Evolutionary conservation across 2,113 vertebrate species (phyloP).

Genomic region (Platycercus adscitus): DNA sequence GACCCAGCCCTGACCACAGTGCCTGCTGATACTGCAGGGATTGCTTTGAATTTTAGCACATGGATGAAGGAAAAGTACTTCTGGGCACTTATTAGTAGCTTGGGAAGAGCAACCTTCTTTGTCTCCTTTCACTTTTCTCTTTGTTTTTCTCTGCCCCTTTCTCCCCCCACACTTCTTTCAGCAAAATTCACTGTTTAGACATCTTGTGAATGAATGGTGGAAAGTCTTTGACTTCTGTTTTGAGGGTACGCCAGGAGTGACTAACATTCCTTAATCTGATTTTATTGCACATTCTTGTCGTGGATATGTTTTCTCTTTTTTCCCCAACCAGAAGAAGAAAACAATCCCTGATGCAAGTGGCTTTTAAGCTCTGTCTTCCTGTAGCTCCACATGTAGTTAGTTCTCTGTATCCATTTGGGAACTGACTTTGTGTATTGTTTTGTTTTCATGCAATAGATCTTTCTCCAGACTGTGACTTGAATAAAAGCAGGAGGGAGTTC

Average conservation of each 20-base stretch:
- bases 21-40: slow-evolving; percentile 26
- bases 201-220: slow-evolving; percentile 51
- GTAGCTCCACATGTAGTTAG: not conserved
- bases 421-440: slow-evolving; percentile 8
- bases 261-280: slow-evolving; percentile 62
- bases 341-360: slow-evolving; percentile 16
- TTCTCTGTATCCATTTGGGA: slow-evolving; percentile 5
- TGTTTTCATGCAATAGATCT: slow-evolving; percentile 10
- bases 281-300: slow-evolving; percentile 55
- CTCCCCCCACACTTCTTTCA: not conserved
- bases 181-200: slow-evolving; percentile 10
- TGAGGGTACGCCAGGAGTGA: slow-evolving; percentile 63
- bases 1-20: not conserved
- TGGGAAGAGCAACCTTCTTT: not conserved
- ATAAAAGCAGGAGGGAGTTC: slow-evolving; percentile 39
- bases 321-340: slow-evolving; percentile 4
- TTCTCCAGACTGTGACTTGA: slow-evolving; percentile 32
- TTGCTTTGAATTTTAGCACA: slow-evolving; percentile 10
- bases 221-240: slow-evolving; percentile 65
- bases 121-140: not conserved
- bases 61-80: not conserved
- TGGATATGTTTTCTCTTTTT: slow-evolving; percentile 45
- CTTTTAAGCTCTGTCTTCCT: slow-evolving; percentile 41
- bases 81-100: not conserved
- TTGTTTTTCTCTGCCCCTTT: not conserved